These are phyloP conservation scores for Calliopsis andreniformis DNA, from an alignment of 1,140 invertebrate genomes.

Conservation along the genomic window DNA sequence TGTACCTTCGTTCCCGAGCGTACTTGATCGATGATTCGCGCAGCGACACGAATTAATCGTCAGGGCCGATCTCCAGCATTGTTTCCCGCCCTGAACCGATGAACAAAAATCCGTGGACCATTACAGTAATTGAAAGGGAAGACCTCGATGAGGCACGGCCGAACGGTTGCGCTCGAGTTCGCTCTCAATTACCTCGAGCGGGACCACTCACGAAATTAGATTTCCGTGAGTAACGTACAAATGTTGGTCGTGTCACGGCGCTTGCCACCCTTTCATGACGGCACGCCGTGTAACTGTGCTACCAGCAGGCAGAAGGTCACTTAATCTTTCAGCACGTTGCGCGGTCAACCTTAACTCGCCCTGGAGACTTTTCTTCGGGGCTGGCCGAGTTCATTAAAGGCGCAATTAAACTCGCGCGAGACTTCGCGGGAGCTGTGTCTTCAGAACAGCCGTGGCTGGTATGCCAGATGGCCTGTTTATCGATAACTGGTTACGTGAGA, in stretches of 20 bases:
- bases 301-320: slow-evolving; percentile 1
- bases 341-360: slow-evolving; percentile 31
- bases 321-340: slow-evolving; percentile 42
- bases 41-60: no score
- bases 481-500: background rate
- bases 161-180: slow-evolving; percentile 48
- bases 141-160: slow-evolving; percentile 36
- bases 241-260: slow-evolving; percentile 18
- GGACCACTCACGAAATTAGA: slow-evolving; percentile 38
- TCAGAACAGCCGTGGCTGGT: slow-evolving; percentile 28
- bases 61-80: no score
- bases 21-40: no score
- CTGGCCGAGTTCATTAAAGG: slow-evolving; percentile 58
- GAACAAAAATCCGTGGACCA: slow-evolving; percentile 34
- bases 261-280: background rate
- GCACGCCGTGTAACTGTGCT: background rate
- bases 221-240: slow-evolving; percentile 41
- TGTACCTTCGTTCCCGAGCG: no score
- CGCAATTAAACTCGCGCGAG: slow-evolving; percentile 59
- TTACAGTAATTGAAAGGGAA: slow-evolving; percentile 44
- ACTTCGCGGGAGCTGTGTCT: slow-evolving; percentile 45
- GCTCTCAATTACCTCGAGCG: slow-evolving; percentile 30
- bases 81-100: background rate
- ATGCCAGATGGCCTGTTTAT: slow-evolving; percentile 10
- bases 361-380: slow-evolving; percentile 38